Percentiles rank a stretch among this genome's conserved stretches.
Evolutionary conservation across 2,888 invertebrate genomes (phyloP).

Genomic region (Platypus cylindrus): DNA sequence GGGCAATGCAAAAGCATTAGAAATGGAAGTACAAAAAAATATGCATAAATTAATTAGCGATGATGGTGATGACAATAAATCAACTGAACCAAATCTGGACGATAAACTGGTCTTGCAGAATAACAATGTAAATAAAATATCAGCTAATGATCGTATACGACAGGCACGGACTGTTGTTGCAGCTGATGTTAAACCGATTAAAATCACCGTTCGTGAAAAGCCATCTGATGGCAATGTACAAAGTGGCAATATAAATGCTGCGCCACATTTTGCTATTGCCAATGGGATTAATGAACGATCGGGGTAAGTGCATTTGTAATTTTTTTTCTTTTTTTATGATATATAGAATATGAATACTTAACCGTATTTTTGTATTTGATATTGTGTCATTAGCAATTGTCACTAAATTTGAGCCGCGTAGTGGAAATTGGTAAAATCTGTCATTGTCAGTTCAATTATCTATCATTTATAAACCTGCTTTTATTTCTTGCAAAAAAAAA

Average conservation of each 20-base stretch:
- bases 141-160: conserved; percentile 26
- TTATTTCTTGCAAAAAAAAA: too few relatives aligned
- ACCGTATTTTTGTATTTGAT: too few relatives aligned
- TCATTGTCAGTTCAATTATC: too few relatives aligned
- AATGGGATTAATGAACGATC: conserved; percentile 30
- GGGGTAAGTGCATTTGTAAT: conserved; percentile 26
- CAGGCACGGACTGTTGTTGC: conserved; percentile 31
- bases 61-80: too few relatives aligned
- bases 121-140: conserved; percentile 8
- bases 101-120: too few relatives aligned
- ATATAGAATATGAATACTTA: too few relatives aligned
- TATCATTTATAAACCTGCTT: too few relatives aligned
- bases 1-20: conserved; percentile 22
- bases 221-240: conserved; percentile 32
- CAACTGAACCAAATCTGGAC: conserved; percentile 12
- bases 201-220: conserved; percentile 33
- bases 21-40: conserved; percentile 25
- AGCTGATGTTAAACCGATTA: conserved; percentile 33
- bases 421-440: too few relatives aligned
- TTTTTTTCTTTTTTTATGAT: neutral
- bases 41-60: conserved; percentile 23
- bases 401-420: too few relatives aligned
- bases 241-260: conserved; percentile 34
- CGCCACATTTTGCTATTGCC: conserved; percentile 25
- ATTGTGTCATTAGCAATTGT: too few relatives aligned